A percentile compares a stretch with the other conserved stretches of the same genome.
Evolutionary conservation across 2,113 vertebrate species (phyloP).

Genomic region (Erpornis zantholeuca): DNA sequence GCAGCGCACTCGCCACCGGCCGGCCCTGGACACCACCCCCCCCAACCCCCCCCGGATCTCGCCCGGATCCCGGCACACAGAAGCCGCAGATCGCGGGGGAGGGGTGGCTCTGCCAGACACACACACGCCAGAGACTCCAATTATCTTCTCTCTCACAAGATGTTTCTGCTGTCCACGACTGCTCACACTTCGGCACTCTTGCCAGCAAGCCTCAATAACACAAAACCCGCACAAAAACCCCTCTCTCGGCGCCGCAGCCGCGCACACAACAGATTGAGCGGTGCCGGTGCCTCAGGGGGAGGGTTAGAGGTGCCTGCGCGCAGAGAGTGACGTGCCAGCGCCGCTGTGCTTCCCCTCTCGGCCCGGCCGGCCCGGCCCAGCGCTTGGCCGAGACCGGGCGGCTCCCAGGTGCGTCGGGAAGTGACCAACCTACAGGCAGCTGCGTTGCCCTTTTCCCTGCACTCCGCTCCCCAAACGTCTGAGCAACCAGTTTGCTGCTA

Average conservation of each 20-base stretch:
- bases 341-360: background rate
- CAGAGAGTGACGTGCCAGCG: constrained; percentile 56
- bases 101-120: constrained; percentile 58
- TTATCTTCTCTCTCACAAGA: constrained; percentile 83
- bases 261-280: constrained; percentile 79
- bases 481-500: constrained; percentile 92
- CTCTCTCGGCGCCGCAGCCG: constrained; percentile 74
- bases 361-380: background rate
- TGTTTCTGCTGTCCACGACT: constrained; percentile 83
- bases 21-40: background rate
- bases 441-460: constrained; percentile 94
- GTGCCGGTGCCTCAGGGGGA: constrained; percentile 71
- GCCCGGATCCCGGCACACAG: constrained; percentile 32
- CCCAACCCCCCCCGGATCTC: background rate
- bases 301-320: constrained; percentile 72
- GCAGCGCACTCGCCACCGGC: background rate
- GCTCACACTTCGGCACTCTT: constrained; percentile 82
- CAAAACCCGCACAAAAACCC: constrained; percentile 48
- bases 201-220: constrained; percentile 79
- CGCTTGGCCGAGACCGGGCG: background rate
- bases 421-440: constrained; percentile 83
- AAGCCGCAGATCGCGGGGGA: constrained; percentile 49
- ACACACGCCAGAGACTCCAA: constrained; percentile 77
- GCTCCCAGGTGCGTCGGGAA: constrained; percentile 63
- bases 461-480: constrained; percentile 87